Evolutionary conservation across 2,113 vertebrate genomes (phyloP), one percentile per base, ranked within the genome.

Genomic region (Megaceryle maxima): DNA sequence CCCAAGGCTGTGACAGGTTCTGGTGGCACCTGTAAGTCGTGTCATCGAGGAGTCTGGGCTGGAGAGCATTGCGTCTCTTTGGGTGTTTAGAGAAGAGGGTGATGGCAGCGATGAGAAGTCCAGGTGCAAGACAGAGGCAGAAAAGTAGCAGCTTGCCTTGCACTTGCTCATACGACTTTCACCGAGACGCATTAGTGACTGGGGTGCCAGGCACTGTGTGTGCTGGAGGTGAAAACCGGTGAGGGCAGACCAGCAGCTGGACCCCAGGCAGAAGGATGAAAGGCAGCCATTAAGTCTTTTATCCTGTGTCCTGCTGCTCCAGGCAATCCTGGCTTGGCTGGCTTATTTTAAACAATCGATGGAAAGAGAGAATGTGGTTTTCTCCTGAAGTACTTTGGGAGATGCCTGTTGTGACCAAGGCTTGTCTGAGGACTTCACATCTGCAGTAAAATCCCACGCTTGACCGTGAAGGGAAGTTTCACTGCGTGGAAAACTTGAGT

Each of bases 231-330:
- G 50, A 37, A 79, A 26, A 33, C 46, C 81, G 11, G 12, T 9
- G 24, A 44, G 76, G 44, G n/a, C 87, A 53, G 55, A n/a, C 15
- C n/a, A 24, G n/a, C 68, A 63, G 39, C 46, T 2, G 76, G 19
- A 77, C 56, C 79, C 35, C 9, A 5, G 87, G 73, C 70, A 44
- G 59, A 18, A 62, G 31, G 85, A 81, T 95, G 85, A 94, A 94
- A 94, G 78, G 50, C 31, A 94, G 26, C 62, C 35, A 67, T 85
- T 77, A 66, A 62, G 82, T 70, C 91, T 94, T 96, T 90, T 33
- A 72, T 96, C 79, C 44, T 84, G 56, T 14, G 3, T 85, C 88
- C 74, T 82, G 73, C 92, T 91, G 85, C 92, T 95, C 16, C 67
- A 53, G 92, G 93, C 88, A 91, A 18, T 81, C 60, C 39, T 51